Conservation (phyloP, 2,888 invertebrate species). For the Fragum fragum region DNA sequence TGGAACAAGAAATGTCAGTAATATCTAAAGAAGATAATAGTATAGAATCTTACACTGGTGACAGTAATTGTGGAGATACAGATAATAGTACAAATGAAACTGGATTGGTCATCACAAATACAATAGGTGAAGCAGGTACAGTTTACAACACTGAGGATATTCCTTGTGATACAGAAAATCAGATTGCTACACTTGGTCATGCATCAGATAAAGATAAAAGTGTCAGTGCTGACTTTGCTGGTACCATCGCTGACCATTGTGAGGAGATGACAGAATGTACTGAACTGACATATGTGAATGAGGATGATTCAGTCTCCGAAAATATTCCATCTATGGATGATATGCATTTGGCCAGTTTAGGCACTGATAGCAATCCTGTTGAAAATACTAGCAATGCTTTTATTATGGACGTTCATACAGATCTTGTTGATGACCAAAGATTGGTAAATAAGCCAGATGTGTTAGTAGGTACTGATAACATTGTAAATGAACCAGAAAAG, state of each 20-base stretch:
- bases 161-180: not conserved
- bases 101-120: not conserved
- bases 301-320: not conserved
- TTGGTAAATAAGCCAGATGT: no score
- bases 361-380: not conserved
- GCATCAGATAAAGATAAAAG: not conserved
- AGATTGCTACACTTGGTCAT: not conserved
- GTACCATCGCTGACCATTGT: not conserved
- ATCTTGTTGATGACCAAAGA: not conserved
- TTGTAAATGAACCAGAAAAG: not conserved
- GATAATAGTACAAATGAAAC: slow-evolving; percentile 6
- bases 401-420: not conserved
- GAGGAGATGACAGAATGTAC: not conserved
- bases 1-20: not conserved
- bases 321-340: not conserved
- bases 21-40: not conserved
- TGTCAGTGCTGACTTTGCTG: not conserved
- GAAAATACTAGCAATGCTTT: not conserved
- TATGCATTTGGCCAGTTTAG: no score
- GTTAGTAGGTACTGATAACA: not conserved
- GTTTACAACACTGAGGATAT: not conserved
- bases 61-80: not conserved
- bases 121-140: not conserved
- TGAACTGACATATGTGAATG: not conserved
- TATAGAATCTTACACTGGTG: not conserved